Percentiles rank a stretch among this genome's conserved stretches.
phyloP scores from a whole-genome alignment of 2,797 vertebrate genomes.

The Avahi laniger region DNA sequence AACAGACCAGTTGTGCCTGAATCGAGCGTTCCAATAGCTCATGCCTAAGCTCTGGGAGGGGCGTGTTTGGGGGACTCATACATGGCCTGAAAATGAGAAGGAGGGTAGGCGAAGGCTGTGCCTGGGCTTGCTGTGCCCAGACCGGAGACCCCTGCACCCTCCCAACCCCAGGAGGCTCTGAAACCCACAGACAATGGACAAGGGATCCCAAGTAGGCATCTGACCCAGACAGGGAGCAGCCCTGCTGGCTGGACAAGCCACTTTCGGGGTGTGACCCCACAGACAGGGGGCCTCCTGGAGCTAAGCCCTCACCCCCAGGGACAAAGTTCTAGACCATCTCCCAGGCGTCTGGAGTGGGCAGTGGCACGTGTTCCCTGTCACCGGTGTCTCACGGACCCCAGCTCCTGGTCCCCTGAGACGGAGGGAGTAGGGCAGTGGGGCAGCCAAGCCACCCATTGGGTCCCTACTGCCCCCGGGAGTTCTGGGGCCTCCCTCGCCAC shows the following conservation, averaged over 20 bases:
- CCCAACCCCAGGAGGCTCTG: rapidly evolving
- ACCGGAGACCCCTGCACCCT: rapidly evolving
- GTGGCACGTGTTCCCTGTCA: not conserved
- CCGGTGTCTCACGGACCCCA: too few species aligned
- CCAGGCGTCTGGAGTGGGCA: too few species aligned
- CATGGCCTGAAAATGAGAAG: rapidly evolving
- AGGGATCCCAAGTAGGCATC: not conserved
- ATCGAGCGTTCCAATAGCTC: rapidly evolving
- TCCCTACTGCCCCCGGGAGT: not conserved
- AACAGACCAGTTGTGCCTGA: not conserved
- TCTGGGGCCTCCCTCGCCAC: not conserved
- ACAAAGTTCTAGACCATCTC: too few species aligned
- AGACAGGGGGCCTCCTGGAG: not conserved
- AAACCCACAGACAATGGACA: rapidly evolving
- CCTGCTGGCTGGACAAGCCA: rapidly evolving
- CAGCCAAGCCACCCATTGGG: too few species aligned
- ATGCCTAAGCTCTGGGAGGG: not conserved
- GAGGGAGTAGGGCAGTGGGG: not conserved
- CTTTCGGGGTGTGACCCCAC: not conserved
- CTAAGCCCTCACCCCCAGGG: not conserved
- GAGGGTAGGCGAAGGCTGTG: rapidly evolving
- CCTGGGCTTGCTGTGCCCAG: rapidly evolving
- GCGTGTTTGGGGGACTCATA: rapidly evolving
- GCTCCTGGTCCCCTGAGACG: not conserved
- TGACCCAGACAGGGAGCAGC: rapidly evolving